phyloP scores from a whole-genome alignment of 2,888 invertebrate species.

The Patella depressa region DNA sequence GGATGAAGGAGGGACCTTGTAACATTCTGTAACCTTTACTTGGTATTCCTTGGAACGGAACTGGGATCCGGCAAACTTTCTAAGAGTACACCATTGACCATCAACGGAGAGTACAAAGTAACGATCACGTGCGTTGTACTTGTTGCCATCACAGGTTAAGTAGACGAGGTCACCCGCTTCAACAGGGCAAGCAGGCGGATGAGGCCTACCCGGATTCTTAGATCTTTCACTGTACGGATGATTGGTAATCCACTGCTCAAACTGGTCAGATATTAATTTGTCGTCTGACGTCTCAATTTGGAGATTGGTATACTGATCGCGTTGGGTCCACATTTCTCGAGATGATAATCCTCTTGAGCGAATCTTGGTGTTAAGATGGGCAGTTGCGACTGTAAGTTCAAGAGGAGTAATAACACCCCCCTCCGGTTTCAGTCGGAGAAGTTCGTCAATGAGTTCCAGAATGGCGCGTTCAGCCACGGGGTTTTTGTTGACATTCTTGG shows the following conservation, averaged over 20 bases:
- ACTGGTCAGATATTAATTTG: conserved; percentile 6
- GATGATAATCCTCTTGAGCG: conserved; percentile 13
- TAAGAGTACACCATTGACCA: not conserved
- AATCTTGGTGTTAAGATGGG: conserved; percentile 16
- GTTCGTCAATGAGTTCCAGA: conserved; percentile 44
- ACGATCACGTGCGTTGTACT: not conserved
- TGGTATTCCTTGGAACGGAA: not conserved
- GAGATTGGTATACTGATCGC: conserved; percentile 1
- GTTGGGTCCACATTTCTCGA: conserved; percentile 12
- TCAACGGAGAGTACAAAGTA: no score
- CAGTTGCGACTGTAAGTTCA: conserved; percentile 1
- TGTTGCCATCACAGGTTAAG: not conserved
- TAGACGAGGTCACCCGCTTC: not conserved
- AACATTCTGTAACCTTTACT: not conserved
- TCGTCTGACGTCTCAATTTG: conserved; percentile 8
- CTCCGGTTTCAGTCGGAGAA: conserved; percentile 40
- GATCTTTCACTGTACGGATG: conserved; percentile 9
- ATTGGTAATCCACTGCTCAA: not conserved
- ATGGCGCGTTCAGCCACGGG: conserved; percentile 50
- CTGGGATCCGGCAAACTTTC: not conserved
- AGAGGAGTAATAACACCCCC: not conserved
- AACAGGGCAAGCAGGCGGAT: not conserved
- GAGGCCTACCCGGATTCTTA: not conserved
- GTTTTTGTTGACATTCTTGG: conserved; percentile 45
- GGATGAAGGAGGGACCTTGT: not conserved